These are phyloP conservation scores for Euthynnus affinis DNA, from an alignment of 2,797 vertebrate genomes.

Conservation along the genomic window DNA sequence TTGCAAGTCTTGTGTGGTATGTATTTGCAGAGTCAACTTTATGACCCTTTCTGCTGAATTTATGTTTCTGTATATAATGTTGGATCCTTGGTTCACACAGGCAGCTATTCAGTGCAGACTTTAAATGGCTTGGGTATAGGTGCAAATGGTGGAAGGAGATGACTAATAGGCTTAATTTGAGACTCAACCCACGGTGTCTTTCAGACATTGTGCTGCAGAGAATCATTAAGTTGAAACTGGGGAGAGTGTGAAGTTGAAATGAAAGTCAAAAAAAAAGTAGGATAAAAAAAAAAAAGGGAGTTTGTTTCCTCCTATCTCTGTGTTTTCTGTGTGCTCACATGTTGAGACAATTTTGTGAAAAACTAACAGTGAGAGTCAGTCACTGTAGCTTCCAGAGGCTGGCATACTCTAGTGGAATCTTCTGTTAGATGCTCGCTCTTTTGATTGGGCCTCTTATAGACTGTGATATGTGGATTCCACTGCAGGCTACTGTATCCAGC, in stretches of 20 bases:
- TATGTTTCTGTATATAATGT: conserved; percentile 42
- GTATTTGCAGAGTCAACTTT: conserved; percentile 28
- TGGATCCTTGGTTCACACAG: conserved; percentile 5
- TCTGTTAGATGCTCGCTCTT: conserved; percentile 56
- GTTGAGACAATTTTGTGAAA: conserved; percentile 38
- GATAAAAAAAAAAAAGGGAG: conserved; percentile 35
- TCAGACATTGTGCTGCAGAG: conserved; percentile 46
- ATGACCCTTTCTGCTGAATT: conserved; percentile 41
- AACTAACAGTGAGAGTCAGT: conserved; percentile 33
- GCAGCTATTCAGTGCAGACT: conserved; percentile 36
- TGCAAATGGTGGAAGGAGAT: conserved; percentile 46
- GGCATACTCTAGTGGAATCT: conserved; percentile 56
- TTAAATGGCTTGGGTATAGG: conserved; percentile 39
- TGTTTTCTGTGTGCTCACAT: conserved; percentile 41
- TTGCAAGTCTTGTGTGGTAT: conserved; percentile 16
- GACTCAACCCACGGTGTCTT: conserved; percentile 50
- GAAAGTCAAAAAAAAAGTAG: conserved; percentile 62
- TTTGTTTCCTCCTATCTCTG: conserved; percentile 31
- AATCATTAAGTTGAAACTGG: conserved; percentile 52
- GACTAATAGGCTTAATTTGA: conserved; percentile 68
- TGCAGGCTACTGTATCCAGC: conserved; percentile 56
- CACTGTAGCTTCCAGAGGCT: conserved; percentile 46
- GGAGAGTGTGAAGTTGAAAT: conserved; percentile 69
- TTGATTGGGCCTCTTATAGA: conserved; percentile 65
- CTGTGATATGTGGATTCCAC: conserved; percentile 66